These are phyloP conservation scores for Mesembrinibis cayennensis DNA, from an alignment of 2,113 vertebrate species.

Conservation along the genomic window DNA sequence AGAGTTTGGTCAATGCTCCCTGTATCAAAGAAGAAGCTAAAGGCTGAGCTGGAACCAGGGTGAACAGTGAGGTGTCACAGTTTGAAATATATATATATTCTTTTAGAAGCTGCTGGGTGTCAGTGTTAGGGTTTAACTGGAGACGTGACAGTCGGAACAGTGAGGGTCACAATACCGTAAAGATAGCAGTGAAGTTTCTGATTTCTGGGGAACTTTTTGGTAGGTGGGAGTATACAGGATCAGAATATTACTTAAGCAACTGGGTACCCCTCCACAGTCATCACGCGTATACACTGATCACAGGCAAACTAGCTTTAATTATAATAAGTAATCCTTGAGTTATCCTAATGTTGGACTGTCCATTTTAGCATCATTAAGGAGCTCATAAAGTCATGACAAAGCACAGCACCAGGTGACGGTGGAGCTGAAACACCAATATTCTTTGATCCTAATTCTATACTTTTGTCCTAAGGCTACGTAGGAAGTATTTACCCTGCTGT, in stretches of 20 bases:
- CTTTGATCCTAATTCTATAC: background rate
- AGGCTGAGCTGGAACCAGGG: background rate
- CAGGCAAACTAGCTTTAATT: background rate
- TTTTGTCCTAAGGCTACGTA: background rate
- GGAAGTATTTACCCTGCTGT: background rate
- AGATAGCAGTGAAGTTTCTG: background rate
- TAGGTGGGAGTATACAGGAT: too few species aligned
- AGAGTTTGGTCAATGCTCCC: fast-evolving
- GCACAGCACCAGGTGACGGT: fast-evolving
- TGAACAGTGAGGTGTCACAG: too few species aligned
- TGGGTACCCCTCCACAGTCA: background rate
- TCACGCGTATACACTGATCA: fast-evolving
- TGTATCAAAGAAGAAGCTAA: fast-evolving
- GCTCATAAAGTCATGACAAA: background rate
- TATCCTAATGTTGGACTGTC: too few species aligned
- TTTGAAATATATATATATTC: background rate
- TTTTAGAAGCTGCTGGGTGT: background rate
- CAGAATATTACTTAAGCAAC: background rate
- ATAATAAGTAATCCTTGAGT: background rate
- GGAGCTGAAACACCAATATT: background rate
- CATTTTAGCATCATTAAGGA: background rate
- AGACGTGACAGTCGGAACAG: fast-evolving
- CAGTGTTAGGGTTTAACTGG: background rate
- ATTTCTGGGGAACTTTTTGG: background rate
- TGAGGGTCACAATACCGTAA: background rate